Evolutionary conservation across 2,888 invertebrate species (phyloP), one percentile per base, ranked within the genome.

Genomic region (Pachycephus smyrnensis): DNA sequence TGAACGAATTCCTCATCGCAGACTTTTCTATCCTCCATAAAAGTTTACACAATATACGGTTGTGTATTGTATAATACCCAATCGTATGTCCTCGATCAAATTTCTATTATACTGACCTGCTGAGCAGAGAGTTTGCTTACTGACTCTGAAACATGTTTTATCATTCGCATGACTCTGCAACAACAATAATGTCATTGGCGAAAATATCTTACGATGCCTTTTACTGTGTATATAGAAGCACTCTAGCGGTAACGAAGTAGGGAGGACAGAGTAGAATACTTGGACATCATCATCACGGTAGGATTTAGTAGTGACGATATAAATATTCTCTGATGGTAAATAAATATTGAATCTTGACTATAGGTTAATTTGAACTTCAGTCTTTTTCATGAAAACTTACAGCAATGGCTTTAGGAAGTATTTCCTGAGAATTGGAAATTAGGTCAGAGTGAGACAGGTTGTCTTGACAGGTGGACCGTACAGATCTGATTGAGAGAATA

Each of bases 391-490:
- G 9, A 55, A 23, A 55, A 23, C 55, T 55, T 55, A 6, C 55
- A 55, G 23, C 23, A 55, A 55, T 23, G 55, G 55, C 55, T 23
- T 55, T 55, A 23, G 23, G 9, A 55, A 2, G 9, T 55, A 9
- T 55, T 55, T 55, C 35, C 9, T 55, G 23, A 55, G 23, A 55
- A 55, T 23, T 55, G 23, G 30, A 75, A 85, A 85, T 84, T 85
- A 78, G 85, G 85, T 85, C 85, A 85, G 76, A 82, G 81, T 80
- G 76, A 82, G 83, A 84, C 85, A 85, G 87, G 85, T 84, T 84
- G 82, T 82, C 84, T 82, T 88, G 87, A 88, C 88, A 88, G 86
- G 86, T 85, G 85, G 83, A 86, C 81, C 81, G 82, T 31, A 12
- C 23, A 55, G 55, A 23, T 9, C 23, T 23, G 6, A 23, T 23